These are phyloP conservation scores for Luidia sarsii DNA, from an alignment of 53 echinoderm and acorn worm genomes.

Conservation along the genomic window DNA sequence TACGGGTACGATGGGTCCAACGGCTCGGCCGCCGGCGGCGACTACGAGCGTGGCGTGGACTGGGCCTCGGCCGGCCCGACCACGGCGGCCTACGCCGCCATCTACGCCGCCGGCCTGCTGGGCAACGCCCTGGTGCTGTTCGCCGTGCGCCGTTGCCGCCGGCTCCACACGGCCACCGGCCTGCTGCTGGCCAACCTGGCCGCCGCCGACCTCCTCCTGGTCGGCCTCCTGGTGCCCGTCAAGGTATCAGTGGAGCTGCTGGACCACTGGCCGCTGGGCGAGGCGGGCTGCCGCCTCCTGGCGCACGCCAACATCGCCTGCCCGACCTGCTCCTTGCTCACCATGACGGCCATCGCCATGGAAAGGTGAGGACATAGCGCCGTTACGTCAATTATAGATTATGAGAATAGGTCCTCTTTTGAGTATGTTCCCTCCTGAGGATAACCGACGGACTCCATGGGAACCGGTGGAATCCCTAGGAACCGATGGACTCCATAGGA, in stretches of 20 bases:
- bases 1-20: background rate
- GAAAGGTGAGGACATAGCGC: conserved; percentile 90
- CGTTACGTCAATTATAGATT: no score
- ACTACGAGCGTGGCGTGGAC: background rate
- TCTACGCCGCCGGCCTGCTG: conserved; percentile 58
- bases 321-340: conserved; percentile 74
- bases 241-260: conserved; percentile 41
- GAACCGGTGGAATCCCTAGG: no score
- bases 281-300: conserved; percentile 45
- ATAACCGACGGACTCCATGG: no score
- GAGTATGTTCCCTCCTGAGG: no score
- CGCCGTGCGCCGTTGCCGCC: conserved; percentile 65
- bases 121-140: conserved; percentile 82
- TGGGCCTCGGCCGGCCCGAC: conserved; percentile 41
- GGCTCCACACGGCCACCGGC: conserved; percentile 74
- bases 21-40: background rate
- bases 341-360: conserved; percentile 67
- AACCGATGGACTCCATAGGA: no score
- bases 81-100: conserved; percentile 49
- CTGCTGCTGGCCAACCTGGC: conserved; percentile 75
- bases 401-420: no score
- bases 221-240: conserved; percentile 62
- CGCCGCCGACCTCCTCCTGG: conserved; percentile 68
- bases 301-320: conserved; percentile 58
- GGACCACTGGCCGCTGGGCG: conserved; percentile 60